Evolutionary conservation across 2,888 invertebrate genomes (phyloP).

Genomic region (Plebejus melissa): DNA sequence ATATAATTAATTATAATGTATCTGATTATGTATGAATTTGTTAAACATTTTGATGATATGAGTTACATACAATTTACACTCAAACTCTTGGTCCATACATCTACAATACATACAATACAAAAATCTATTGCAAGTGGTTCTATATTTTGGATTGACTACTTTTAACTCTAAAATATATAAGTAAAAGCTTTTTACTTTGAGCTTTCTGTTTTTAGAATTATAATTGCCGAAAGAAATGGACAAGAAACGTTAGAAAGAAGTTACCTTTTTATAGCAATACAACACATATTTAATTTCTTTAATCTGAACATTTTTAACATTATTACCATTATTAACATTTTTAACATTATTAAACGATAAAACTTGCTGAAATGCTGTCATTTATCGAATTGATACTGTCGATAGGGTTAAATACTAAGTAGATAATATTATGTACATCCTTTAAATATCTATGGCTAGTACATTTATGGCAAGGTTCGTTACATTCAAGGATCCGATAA

Average conservation of each 20-base stretch:
- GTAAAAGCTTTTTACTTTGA: background rate
- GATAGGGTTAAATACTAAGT: too few relatives aligned
- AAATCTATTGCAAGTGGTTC: background rate
- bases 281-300: background rate
- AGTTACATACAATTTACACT: conserved; percentile 9
- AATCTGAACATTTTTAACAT: too few relatives aligned
- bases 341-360: too few relatives aligned
- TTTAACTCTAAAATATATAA: background rate
- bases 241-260: too few relatives aligned
- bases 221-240: background rate
- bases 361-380: background rate
- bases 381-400: background rate
- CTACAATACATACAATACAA: conserved; percentile 14
- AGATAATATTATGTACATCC: background rate
- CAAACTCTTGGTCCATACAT: conserved; percentile 16
- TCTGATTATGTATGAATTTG: conserved; percentile 8
- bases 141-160: background rate
- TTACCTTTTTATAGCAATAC: background rate
- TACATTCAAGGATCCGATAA: background rate
- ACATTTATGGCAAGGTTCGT: background rate
- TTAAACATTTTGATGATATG: conserved; percentile 14
- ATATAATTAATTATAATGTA: background rate
- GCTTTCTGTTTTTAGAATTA: background rate
- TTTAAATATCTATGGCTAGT: background rate
- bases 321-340: too few relatives aligned